phyloP scores from a whole-genome alignment of 2,113 vertebrate species.

The Redunca redunca region DNA sequence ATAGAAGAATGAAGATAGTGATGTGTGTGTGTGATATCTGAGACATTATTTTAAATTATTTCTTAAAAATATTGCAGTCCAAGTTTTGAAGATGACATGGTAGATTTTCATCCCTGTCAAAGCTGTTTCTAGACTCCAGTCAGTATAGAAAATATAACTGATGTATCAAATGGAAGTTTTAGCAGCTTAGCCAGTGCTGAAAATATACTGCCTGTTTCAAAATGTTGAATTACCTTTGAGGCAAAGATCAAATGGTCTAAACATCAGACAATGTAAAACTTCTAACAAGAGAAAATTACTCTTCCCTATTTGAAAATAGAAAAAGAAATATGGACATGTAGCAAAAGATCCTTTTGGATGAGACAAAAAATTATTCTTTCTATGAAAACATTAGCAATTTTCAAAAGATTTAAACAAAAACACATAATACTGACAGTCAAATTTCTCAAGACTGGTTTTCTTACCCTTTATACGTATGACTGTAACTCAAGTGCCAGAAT shows the following conservation, averaged over 20 bases:
- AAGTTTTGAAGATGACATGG: not conserved
- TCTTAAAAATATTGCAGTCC: not conserved
- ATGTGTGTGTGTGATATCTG: not conserved
- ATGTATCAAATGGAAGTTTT: not conserved
- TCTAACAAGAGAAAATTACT: not conserved
- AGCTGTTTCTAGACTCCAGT: not conserved
- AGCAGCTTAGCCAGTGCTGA: not conserved
- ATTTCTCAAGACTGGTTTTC: constrained; percentile 1
- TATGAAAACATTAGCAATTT: not conserved
- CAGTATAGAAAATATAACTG: not conserved
- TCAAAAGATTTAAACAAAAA: not conserved
- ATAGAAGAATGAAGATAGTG: not conserved
- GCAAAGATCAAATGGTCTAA: constrained; percentile 3
- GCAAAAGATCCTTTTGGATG: not conserved
- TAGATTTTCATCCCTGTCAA: constrained; percentile 14
- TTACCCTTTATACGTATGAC: not conserved
- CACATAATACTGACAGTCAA: not conserved
- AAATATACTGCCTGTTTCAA: constrained; percentile 1
- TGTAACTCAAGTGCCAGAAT: not conserved
- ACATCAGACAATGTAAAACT: constrained; percentile 14
- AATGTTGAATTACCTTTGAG: not conserved
- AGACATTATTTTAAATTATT: not conserved
- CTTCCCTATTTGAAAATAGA: not conserved
- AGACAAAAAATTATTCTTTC: not conserved
- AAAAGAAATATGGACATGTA: not conserved